Conservation (phyloP, 2,797 vertebrate species). For the Hippopotamyrus pictus region DNA sequence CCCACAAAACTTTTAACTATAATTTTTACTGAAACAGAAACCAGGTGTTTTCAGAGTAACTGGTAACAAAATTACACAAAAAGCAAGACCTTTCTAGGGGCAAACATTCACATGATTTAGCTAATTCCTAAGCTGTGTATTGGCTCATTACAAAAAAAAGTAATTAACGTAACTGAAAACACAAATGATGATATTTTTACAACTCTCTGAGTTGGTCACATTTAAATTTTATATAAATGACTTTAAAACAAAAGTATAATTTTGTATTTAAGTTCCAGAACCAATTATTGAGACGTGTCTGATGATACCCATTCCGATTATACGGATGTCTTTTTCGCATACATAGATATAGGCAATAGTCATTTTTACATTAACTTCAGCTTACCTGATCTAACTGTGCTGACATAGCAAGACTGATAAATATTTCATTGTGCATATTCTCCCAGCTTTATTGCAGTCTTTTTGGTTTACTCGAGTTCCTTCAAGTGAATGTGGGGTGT, state of each 20-base stretch:
- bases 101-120: neutral
- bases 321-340: neutral
- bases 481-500: neutral
- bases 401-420: neutral
- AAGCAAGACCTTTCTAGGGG: neutral
- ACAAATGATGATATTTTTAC: neutral
- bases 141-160: neutral
- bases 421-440: neutral
- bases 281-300: neutral
- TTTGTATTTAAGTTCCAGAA: neutral
- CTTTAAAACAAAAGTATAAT: neutral
- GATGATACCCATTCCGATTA: neutral
- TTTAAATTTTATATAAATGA: neutral
- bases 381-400: neutral
- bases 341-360: neutral
- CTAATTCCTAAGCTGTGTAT: neutral
- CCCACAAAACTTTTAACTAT: neutral
- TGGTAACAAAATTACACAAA: neutral
- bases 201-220: neutral
- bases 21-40: neutral
- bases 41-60: neutral
- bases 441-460: neutral
- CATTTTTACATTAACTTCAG: neutral
- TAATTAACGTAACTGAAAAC: neutral
- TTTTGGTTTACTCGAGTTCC: neutral